Evolutionary conservation across 2,113 vertebrate genomes (phyloP), one percentile per base, ranked within the genome.

Genomic region (Sebastes schlegelii): DNA sequence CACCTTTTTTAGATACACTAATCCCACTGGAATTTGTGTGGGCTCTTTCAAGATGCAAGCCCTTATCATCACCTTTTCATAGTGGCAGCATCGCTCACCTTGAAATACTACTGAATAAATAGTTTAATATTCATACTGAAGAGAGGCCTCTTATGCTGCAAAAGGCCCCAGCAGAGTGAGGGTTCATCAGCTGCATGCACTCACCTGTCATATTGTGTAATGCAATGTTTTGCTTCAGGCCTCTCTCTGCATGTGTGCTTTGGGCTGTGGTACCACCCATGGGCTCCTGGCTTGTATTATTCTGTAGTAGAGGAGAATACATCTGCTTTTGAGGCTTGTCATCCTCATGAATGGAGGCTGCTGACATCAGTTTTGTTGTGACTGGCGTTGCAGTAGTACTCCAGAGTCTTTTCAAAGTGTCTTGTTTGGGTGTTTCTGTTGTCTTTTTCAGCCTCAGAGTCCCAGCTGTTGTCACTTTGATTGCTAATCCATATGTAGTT

Each of bases 161-260:
- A 45, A 60, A 60, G 4, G 58, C 26, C 17, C 23, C 57, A 40
- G 57, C 40, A 45, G 9, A 49, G 54, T 49, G 23, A 63, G 54
- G 5, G 11, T 16, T 83, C 55, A 71, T 43, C n/a, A 49, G 34
- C 65, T 72, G 12, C 14, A 7, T 12, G 0, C 8, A 65, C 82
- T 76, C 54, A 92, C 92, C 87, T 92, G 85, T 78, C 63, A 80
- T 3, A 21, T 84, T 82, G 26, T 9, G 54, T 4, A 79, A 57
- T 14, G 43, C 12, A 16, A 57, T 55, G 6, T 48, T 87, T 78
- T 63, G 12, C 55, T 67, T 77, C 17, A 64, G 40, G 19, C 43
- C 52, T 64, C 54, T 66, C 49, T 26, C 16, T 46, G 16, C 17
- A 46, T 48, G 9, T 23, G 9, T 49, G 49, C 11, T 63, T 65